Evolutionary conservation across 2,113 vertebrate genomes (phyloP), one percentile per base, ranked within the genome.

Genomic region (Tragelaphus strepsiceros): DNA sequence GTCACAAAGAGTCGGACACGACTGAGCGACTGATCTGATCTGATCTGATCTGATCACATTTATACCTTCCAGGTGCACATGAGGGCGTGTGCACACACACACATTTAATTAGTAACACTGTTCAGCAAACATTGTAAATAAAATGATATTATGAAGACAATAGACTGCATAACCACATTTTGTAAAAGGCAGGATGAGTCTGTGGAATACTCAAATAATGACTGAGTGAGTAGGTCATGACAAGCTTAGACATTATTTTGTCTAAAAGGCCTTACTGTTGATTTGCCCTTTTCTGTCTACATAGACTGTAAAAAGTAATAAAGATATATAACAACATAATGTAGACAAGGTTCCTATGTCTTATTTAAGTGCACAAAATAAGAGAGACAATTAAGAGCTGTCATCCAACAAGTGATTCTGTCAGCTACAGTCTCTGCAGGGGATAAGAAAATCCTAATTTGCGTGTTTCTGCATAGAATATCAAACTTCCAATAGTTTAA

Each of bases 321-420:
- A 84, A 88, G 46, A 85, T 24, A 54, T n/a, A 28, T 94, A 81
- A 77, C 51, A 59, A 53, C 21, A 3, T 49, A 95, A 92, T 14
- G 3, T 58, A 49, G 53, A 39, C 53, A 82, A 24, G 78, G 59
- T 54, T 94, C 12, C 19, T 61, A 43, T 83, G 35, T 71, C 22
- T 78, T 88, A 11, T 86, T 92, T 78, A 91, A 90, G 39, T 77
- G 12, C 12, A 71, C 82, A 92, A 83, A 93, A 49, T 54, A 77
- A 86, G 78, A 95, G 62, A 97, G 16, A 91, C 26, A 22, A 43
- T 1, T 56, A 90, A 91, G 74, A 58, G 11, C 22, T 96, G 80
- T 94, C 51, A 46, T 91, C 43, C 46, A 88, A 91, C 54, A 96
- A 87, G 64, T 91, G 82, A 91, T 91, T 95, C 86, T 95, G 39